phyloP scores from a whole-genome alignment of 2,113 vertebrate species.

The Pardalotus punctatus region DNA sequence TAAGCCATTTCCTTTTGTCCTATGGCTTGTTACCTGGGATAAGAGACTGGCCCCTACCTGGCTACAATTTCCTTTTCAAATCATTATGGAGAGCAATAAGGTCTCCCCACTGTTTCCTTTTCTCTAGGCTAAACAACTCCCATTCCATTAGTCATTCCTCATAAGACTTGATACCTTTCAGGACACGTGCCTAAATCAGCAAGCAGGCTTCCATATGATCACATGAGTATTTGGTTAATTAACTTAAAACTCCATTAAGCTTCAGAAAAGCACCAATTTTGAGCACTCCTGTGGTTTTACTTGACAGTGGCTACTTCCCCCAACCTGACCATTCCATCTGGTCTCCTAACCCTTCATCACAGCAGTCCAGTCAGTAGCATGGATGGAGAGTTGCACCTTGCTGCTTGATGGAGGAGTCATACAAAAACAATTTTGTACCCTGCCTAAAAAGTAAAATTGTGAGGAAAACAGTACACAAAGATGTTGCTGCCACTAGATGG shows the following conservation, averaged over 20 bases:
- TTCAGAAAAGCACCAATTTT: neutral
- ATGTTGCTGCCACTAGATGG: slow-evolving; percentile 29
- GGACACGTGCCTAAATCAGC: neutral
- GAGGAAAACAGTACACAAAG: neutral
- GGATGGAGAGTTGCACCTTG: neutral
- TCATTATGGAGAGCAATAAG: neutral
- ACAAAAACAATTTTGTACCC: neutral
- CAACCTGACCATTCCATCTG: neutral
- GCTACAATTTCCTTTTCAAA: neutral
- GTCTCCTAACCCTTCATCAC: neutral
- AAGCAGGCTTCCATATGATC: neutral
- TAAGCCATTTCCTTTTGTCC: neutral
- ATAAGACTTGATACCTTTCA: neutral
- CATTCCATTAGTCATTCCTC: neutral
- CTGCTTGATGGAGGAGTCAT: neutral
- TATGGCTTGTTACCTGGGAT: neutral
- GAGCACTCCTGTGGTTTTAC: neutral
- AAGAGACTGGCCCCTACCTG: neutral
- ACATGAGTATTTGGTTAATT: neutral
- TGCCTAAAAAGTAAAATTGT: neutral
- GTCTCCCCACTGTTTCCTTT: neutral
- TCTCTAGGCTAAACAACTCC: neutral
- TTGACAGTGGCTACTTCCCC: neutral
- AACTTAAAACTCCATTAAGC: neutral
- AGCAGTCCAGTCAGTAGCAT: neutral